Percentiles rank a stretch among this genome's conserved stretches.
phyloP scores from a whole-genome alignment of 2,888 invertebrate species.

The Meloe dianella region DNA sequence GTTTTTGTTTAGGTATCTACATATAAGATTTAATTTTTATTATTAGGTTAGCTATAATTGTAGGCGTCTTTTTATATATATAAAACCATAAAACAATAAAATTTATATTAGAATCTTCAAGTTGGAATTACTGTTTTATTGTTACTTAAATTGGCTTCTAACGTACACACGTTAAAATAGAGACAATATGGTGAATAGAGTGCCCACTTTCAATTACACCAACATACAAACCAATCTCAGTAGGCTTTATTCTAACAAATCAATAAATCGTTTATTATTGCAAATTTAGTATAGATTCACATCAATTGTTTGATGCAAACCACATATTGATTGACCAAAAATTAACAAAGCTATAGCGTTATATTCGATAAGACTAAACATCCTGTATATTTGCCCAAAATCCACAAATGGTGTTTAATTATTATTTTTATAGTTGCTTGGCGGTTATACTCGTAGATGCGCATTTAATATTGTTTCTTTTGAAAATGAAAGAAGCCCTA shows the following conservation, averaged over 20 bases:
- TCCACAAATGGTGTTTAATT: not conserved
- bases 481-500: not conserved
- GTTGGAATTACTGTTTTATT: constrained; percentile 20
- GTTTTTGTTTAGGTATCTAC: not conserved
- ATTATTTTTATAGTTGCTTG: not conserved
- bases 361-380: not conserved
- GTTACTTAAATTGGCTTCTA: constrained; percentile 6
- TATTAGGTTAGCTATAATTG: constrained; percentile 20
- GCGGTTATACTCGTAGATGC: not conserved
- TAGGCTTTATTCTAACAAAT: no score
- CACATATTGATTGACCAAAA: no score
- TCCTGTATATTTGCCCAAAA: not conserved
- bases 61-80: constrained; percentile 25
- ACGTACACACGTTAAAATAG: not conserved
- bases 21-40: constrained; percentile 19
- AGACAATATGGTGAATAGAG: not conserved
- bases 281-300: not conserved
- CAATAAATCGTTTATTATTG: no score
- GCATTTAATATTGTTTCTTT: not conserved
- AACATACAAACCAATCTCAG: no score
- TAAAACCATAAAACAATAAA: constrained; percentile 30
- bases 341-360: no score
- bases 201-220: not conserved
- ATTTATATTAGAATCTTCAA: constrained; percentile 28
- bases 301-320: no score